Evolutionary conservation across 2,113 vertebrate species (phyloP), one percentile per base, ranked within the genome.

Genomic region (Tachysurus vachellii): DNA sequence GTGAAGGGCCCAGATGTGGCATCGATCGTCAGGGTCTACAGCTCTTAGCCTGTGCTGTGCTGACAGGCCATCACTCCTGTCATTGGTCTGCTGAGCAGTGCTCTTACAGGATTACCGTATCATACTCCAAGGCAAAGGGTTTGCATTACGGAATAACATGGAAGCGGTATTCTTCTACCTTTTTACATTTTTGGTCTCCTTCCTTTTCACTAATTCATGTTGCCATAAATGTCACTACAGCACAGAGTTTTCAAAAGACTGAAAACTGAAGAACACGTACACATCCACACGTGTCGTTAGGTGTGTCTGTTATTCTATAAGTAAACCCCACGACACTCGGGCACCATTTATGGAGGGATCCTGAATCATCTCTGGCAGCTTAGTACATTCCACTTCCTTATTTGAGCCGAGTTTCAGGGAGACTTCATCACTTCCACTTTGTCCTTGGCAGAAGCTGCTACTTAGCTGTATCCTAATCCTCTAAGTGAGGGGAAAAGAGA

Each of bases 11-110:
- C 87, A 90, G 83, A 44, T 31, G 9, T 86, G 64, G 57, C 87
- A 85, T 88, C 28, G 85, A 85, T 89, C 44, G 77, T 12, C n/a
- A 54, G 53, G 87, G 85, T 80, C 85, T 81, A 83, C 80, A 31
- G 87, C 83, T 87, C 71, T 83, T 77, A 75, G 80, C 64, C 79
- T 36, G 57, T n/a, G 11, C 71, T 54, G 56, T 31, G 44, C 85
- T 89, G 87, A 91, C 73, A 88, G 87, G 79, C 80, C 87, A 89
- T 86, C 77, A 50, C 76, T 84, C 70, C 80, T 77, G 56, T 42
- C 54, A 81, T 50, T 47, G 82, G 53, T 12, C 26, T 47, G 53
- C 87, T 71, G 68, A 70, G 14, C 75, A 86, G 47, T 77, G 84
- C 82, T 85, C 61, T 81, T 70, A 26, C 56, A 64, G 19, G 36